phyloP scores from a whole-genome alignment of 2,797 vertebrate species.

The Molossus alvarezi region DNA sequence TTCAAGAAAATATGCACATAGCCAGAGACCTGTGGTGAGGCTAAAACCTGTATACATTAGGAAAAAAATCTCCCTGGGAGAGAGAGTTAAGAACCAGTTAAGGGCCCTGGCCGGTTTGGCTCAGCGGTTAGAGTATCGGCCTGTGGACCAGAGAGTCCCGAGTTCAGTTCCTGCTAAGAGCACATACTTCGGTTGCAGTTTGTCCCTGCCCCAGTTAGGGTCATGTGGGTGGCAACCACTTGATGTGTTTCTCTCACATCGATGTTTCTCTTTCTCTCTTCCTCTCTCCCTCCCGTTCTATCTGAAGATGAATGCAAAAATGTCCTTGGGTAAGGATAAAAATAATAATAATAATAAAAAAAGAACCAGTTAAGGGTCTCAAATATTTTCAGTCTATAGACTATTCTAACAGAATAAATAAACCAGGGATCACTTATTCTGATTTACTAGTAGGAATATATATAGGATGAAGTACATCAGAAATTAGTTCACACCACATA shows the following conservation, averaged over 20 bases:
- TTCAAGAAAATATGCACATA: background rate
- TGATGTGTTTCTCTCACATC: no score
- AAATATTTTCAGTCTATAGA: conserved; percentile 48
- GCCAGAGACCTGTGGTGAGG: background rate
- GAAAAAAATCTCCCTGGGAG: background rate
- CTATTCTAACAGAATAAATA: conserved; percentile 65
- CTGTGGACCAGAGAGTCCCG: no score
- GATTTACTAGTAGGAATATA: conserved; percentile 32
- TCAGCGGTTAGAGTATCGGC: no score
- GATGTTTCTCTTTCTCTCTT: no score
- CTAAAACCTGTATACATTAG: background rate
- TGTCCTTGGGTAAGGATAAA: no score
- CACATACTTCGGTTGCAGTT: no score
- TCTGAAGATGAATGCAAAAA: no score
- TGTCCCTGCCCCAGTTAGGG: no score
- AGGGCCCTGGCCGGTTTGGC: background rate
- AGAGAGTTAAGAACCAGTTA: conserved; percentile 62
- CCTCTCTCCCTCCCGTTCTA: no score
- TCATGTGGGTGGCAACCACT: no score
- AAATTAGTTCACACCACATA: conserved; percentile 46
- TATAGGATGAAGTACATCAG: conserved; percentile 38
- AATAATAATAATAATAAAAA: no score
- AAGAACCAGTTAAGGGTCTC: conserved; percentile 43
- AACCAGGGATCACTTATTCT: conserved; percentile 38
- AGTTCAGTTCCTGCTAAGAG: no score